Conservation (phyloP, 1,140 invertebrate species). For the Ptiloglossa arizonensis region DNA sequence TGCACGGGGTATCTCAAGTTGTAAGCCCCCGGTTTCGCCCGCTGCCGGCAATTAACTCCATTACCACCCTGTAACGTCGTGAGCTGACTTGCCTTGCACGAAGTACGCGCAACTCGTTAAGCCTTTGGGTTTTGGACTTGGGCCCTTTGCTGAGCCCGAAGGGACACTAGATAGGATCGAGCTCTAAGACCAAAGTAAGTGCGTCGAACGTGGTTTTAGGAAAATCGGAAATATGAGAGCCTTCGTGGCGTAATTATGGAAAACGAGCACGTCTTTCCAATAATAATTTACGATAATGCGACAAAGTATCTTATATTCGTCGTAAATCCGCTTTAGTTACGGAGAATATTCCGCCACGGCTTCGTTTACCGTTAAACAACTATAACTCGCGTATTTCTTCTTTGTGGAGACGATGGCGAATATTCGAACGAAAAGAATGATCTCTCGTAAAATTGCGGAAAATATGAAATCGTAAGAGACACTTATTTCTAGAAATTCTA, state of each 20-base stretch:
- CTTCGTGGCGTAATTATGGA: not conserved
- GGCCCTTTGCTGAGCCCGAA: conserved; percentile 59
- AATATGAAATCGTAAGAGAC: too few relatives aligned
- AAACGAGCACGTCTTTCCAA: too few relatives aligned
- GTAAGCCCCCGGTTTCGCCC: conserved; percentile 74
- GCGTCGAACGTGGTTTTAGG: not conserved
- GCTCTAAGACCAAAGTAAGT: conserved; percentile 22
- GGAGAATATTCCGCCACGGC: too few relatives aligned
- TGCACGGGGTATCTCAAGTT: conserved; percentile 77
- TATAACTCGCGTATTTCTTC: too few relatives aligned
- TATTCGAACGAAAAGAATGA: too few relatives aligned
- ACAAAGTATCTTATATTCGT: not conserved
- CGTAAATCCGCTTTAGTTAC: too few relatives aligned
- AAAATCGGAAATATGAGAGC: not conserved
- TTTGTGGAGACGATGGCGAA: too few relatives aligned
- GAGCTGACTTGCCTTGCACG: conserved; percentile 64
- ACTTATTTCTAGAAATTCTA: too few relatives aligned
- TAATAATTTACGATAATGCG: not conserved
- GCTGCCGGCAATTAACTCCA: conserved; percentile 79
- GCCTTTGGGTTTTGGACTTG: conserved; percentile 74
- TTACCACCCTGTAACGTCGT: conserved; percentile 80
- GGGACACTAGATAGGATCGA: conserved; percentile 57
- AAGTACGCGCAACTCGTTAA: conserved; percentile 77
- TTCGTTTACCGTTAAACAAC: too few relatives aligned
- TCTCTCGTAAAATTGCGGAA: too few relatives aligned